Evolutionary conservation across 1,140 invertebrate species (phyloP), one percentile per base, ranked within the genome.

Genomic region (Drosophila sproati): DNA sequence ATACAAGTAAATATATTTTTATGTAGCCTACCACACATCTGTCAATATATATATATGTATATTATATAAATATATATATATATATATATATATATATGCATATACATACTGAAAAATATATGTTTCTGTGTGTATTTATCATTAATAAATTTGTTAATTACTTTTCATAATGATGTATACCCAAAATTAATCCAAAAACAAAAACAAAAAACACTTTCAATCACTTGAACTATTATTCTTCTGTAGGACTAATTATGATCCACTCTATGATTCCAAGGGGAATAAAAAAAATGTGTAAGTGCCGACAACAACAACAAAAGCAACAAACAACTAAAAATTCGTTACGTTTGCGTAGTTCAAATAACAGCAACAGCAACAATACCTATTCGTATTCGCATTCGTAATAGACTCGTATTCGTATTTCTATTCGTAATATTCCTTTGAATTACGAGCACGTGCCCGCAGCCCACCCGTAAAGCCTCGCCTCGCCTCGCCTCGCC

Each of bases 261-360:
- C 91, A 91, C 78, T 92, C 79, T 92, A 91, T 90, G 91, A 92
- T 92, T 88, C 83, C 79, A 91, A 91, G 82, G 91, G 91, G 74
- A 90, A 87, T 91, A 92, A 91, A 82, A 87, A 86, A 78, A 87
- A 87, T 81, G 68, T 71, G 86, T 90, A 90, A 90, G 86, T 90
- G 80, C 60, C 70, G 76, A 75, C 77, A 73, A 59, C 56, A 73
- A 60, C 45, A 70, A 60, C 47, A 37, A 50, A 55, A 78, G 67
- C 56, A 62, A 64, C 60, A 61, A 56, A 56, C 52, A 69, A 73
- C 57, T n/a, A 69, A 60, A 48, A 41, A 61, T 50, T 72, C 37
- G 62, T 66, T 66, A 55, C 32, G 66, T 73, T 60, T 73, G 63
- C 71, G 64, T 73, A 73, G 68, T 35, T 39, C 64, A 31, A 68